Conservation (phyloP, 2,888 invertebrate species). For the Acanthoscelides obtectus region DNA sequence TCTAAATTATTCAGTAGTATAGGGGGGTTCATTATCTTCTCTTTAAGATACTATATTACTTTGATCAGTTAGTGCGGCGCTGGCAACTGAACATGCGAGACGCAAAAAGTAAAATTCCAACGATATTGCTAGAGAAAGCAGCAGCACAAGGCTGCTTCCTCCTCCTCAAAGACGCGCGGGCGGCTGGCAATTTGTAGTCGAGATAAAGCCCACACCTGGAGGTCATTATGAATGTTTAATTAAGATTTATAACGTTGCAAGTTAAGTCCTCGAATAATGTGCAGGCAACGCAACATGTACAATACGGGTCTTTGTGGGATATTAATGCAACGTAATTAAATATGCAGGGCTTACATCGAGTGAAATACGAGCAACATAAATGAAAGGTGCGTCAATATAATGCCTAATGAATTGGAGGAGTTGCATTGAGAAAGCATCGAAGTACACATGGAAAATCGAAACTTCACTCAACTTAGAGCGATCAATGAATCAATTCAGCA, state of each 20-base stretch:
- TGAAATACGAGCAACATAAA: background rate
- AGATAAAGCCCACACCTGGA: background rate
- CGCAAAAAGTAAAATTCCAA: background rate
- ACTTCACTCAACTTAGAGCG: too few relatives aligned
- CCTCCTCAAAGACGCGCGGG: background rate
- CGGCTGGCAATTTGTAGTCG: background rate
- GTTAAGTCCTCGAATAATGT: background rate
- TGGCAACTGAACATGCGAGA: background rate
- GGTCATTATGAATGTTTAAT: background rate
- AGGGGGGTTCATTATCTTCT: too few relatives aligned
- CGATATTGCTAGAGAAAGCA: background rate
- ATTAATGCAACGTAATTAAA: background rate
- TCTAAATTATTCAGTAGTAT: too few relatives aligned
- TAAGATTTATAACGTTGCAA: background rate
- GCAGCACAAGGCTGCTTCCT: background rate
- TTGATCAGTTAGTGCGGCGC: too few relatives aligned
- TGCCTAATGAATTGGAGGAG: too few relatives aligned
- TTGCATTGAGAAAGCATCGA: too few relatives aligned
- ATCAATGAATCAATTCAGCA: too few relatives aligned
- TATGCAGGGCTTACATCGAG: background rate
- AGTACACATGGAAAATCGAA: too few relatives aligned
- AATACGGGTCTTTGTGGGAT: background rate
- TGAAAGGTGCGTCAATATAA: background rate
- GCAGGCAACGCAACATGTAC: background rate
- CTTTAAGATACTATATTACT: too few relatives aligned